These are phyloP conservation scores for Habroteleia sp. DNA, from an alignment of 2,888 invertebrate genomes.

Conservation along the genomic window DNA sequence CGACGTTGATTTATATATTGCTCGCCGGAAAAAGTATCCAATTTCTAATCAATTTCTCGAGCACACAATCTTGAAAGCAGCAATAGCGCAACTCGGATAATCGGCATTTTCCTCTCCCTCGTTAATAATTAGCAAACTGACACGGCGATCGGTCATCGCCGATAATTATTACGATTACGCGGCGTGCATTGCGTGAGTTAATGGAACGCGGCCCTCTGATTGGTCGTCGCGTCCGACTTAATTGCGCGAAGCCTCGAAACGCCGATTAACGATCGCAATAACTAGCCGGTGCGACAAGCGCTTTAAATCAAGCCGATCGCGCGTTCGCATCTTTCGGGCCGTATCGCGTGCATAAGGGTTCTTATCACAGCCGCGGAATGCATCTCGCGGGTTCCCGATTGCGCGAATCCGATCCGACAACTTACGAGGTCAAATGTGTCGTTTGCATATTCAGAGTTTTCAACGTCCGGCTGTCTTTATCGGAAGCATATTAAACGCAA, in stretches of 20 bases:
- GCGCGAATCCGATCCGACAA: slow-evolving; percentile 41
- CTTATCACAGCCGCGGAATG: slow-evolving; percentile 62
- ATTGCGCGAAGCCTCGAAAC: slow-evolving; percentile 72
- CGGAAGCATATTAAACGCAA: slow-evolving; percentile 28
- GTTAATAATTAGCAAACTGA: slow-evolving; percentile 71
- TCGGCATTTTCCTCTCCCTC: slow-evolving; percentile 44
- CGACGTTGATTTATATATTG: too few species aligned
- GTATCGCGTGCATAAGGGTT: slow-evolving; percentile 59
- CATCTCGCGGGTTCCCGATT: slow-evolving; percentile 38
- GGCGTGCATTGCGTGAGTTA: slow-evolving; percentile 69
- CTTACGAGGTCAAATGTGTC: slow-evolving; percentile 41
- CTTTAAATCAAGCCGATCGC: slow-evolving; percentile 69
- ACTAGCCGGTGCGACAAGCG: slow-evolving; percentile 68
- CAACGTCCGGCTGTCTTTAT: slow-evolving; percentile 21
- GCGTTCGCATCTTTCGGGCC: slow-evolving; percentile 33
- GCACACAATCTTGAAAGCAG: slow-evolving; percentile 1
- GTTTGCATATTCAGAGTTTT: slow-evolving; percentile 40
- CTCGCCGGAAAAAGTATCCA: slow-evolving; percentile 6
- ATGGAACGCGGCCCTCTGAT: slow-evolving; percentile 65
- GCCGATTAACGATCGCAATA: slow-evolving; percentile 74
- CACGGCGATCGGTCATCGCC: slow-evolving; percentile 72
- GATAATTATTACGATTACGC: slow-evolving; percentile 74
- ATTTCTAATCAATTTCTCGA: slow-evolving; percentile 34
- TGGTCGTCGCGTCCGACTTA: slow-evolving; percentile 67
- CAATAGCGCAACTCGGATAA: slow-evolving; percentile 25